Evolutionary conservation across 2,888 invertebrate species (phyloP).

Genomic region (Galeopsomyia nigrocyanea): DNA sequence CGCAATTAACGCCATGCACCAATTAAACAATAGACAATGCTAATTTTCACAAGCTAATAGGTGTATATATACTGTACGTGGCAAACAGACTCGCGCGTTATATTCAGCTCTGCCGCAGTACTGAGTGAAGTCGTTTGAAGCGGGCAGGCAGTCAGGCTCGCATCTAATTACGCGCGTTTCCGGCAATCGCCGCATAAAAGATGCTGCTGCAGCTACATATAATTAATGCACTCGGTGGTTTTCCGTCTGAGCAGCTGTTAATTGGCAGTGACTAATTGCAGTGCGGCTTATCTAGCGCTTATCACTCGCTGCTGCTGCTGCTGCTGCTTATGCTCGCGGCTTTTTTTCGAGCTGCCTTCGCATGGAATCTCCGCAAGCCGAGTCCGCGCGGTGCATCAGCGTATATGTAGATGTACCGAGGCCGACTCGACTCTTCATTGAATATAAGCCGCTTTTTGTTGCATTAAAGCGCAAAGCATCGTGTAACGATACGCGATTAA

Average conservation of each 20-base stretch:
- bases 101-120: no score
- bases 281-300: conserved; percentile 51
- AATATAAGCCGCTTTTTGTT: neutral
- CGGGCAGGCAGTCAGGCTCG: no score
- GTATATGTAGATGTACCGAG: no score
- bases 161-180: conserved; percentile 29
- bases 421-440: neutral
- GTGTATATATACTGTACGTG: no score
- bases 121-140: no score
- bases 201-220: conserved; percentile 29
- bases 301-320: conserved; percentile 55
- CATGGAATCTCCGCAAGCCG: no score
- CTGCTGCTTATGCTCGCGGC: neutral
- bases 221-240: conserved; percentile 55
- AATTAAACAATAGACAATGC: no score
- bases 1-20: no score
- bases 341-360: conserved; percentile 20
- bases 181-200: conserved; percentile 41
- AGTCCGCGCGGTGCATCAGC: no score
- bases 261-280: conserved; percentile 69
- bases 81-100: no score
- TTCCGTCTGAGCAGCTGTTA: conserved; percentile 68
- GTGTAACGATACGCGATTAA: conserved; percentile 38
- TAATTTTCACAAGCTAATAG: no score
- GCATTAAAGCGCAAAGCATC: conserved; percentile 2